A percentile compares a stretch with the other conserved stretches of the same genome.
phyloP scores from a whole-genome alignment of 2,113 vertebrate genomes.

The Siphamia tubifer region DNA sequence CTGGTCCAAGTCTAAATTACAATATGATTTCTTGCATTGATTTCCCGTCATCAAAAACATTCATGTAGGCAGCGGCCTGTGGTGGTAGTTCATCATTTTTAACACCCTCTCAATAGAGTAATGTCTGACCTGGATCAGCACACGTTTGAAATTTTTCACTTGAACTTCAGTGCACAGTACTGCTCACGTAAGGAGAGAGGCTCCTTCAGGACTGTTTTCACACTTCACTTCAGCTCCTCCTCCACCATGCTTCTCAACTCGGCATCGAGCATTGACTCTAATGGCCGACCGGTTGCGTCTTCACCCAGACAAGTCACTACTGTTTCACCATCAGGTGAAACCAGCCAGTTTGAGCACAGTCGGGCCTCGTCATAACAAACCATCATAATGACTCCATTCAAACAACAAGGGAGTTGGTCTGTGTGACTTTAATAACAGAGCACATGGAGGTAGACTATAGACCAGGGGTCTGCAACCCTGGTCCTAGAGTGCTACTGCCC shows the following conservation, averaged over 20 bases:
- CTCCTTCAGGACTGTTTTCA: background rate
- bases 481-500: no score
- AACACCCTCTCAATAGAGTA: background rate
- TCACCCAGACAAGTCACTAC: background rate
- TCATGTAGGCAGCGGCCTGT: background rate
- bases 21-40: slow-evolving; percentile 15
- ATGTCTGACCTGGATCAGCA: background rate
- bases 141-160: slow-evolving; percentile 7
- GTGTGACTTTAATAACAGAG: slow-evolving; percentile 43
- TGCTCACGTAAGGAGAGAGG: background rate
- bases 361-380: slow-evolving; percentile 35
- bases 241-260: background rate
- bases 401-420: slow-evolving; percentile 18
- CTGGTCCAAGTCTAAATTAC: background rate
- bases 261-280: background rate
- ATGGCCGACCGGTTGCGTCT: slow-evolving; percentile 22
- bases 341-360: slow-evolving; percentile 37
- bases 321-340: slow-evolving; percentile 38
- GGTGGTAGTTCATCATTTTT: slow-evolving; percentile 4
- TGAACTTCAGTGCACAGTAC: background rate
- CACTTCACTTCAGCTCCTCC: background rate
- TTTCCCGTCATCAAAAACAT: background rate
- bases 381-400: slow-evolving; percentile 71
- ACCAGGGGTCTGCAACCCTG: no score
- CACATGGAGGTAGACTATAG: slow-evolving; percentile 2